phyloP scores from a whole-genome alignment of 2,888 invertebrate genomes.

The Crioceris asparagi region DNA sequence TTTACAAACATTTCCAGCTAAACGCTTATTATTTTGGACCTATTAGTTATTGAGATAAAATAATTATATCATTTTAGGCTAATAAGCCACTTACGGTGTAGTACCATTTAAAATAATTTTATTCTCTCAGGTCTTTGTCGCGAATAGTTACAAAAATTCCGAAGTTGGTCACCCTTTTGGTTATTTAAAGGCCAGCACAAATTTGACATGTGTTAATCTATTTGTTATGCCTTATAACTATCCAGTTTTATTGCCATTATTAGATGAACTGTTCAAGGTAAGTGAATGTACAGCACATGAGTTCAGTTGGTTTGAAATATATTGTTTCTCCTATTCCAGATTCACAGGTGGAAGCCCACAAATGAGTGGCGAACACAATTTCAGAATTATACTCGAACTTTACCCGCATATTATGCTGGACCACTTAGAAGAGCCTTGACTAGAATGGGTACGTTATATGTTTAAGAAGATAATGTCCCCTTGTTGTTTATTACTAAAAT shows the following conservation, averaged over 20 bases:
- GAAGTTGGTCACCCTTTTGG: slow-evolving; percentile 94
- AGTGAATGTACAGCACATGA: slow-evolving; percentile 3
- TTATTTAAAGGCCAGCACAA: slow-evolving; percentile 92
- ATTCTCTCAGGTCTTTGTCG: slow-evolving; percentile 56
- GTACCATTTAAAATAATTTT: slow-evolving; percentile 3
- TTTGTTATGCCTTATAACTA: slow-evolving; percentile 99
- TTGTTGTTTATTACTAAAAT: no score
- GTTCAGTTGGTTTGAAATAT: neutral
- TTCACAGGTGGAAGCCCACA: slow-evolving; percentile 84
- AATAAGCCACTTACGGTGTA: neutral
- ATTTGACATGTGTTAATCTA: slow-evolving; percentile 86
- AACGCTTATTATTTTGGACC: no score
- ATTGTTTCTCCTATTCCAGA: slow-evolving; percentile 41
- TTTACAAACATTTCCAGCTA: no score
- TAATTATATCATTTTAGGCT: neutral
- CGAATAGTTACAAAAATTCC: slow-evolving; percentile 79
- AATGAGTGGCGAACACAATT: slow-evolving; percentile 89
- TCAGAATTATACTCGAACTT: slow-evolving; percentile 87
- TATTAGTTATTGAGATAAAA: neutral
- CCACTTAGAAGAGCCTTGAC: slow-evolving; percentile 82
- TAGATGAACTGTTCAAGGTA: slow-evolving; percentile 90
- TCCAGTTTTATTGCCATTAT: slow-evolving; percentile 79
- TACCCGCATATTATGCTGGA: slow-evolving; percentile 90
- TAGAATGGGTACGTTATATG: slow-evolving; percentile 70
- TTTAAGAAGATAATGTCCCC: no score